These are phyloP conservation scores for Porites lutea DNA, from an alignment of 64 coral and sea anemone genomes.

Conservation along the genomic window DNA sequence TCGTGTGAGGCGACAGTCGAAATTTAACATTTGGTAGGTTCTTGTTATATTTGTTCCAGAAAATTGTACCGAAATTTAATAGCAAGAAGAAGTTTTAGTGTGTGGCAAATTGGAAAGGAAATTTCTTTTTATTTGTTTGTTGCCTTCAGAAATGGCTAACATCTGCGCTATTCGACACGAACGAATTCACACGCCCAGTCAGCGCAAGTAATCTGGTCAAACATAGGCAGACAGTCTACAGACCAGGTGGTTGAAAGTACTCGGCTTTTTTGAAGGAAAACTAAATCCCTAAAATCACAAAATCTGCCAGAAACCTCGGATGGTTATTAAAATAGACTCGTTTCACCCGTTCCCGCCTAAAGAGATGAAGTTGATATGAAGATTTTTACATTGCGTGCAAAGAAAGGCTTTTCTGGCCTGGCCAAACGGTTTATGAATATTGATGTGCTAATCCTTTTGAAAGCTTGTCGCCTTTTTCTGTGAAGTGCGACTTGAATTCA, in stretches of 20 bases:
- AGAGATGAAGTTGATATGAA: background rate
- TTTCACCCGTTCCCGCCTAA: too few species aligned
- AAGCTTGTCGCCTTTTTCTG: constrained; percentile 11
- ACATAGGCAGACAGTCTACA: background rate
- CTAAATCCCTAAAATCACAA: background rate
- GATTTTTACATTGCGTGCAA: constrained; percentile 35
- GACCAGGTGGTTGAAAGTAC: background rate
- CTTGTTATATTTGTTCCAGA: too few species aligned
- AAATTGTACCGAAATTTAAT: too few species aligned
- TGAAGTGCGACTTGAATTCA: constrained; percentile 19
- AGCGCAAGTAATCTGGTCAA: background rate
- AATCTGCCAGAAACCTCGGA: background rate
- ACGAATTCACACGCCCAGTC: background rate
- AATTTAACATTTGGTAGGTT: too few species aligned
- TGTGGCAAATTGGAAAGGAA: too few species aligned
- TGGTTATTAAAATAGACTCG: background rate
- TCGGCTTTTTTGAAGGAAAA: background rate
- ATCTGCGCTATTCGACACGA: too few species aligned
- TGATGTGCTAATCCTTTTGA: constrained; percentile 4
- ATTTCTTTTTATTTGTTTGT: too few species aligned
- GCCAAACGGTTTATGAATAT: constrained; percentile 20
- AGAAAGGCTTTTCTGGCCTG: background rate
- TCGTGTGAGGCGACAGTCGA: too few species aligned
- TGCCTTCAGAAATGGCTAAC: too few species aligned
- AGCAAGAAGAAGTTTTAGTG: too few species aligned